These are phyloP conservation scores for Delichon dasypus DNA, from an alignment of 2,797 vertebrate species.

Conservation along the genomic window DNA sequence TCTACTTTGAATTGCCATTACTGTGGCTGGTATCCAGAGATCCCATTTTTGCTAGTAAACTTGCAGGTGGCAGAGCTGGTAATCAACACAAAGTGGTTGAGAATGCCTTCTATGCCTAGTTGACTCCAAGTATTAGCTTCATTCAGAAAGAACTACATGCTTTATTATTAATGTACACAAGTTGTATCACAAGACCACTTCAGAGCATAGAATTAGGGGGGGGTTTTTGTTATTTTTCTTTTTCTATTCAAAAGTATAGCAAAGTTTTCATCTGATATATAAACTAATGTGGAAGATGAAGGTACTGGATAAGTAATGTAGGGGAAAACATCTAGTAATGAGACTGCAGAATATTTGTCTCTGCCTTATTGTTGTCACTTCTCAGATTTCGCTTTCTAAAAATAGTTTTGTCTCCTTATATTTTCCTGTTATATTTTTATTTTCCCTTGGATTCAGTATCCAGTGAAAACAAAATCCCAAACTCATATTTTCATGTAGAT, in stretches of 20 bases:
- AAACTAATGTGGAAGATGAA: not conserved
- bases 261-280: not conserved
- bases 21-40: not conserved
- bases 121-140: not conserved
- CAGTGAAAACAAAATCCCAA: not conserved
- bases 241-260: not conserved
- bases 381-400: not conserved
- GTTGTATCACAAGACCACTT: not conserved
- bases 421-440: not conserved
- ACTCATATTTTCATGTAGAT: not conserved
- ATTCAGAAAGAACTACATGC: not conserved
- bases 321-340: not conserved
- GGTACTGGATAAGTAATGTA: not conserved
- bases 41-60: not conserved
- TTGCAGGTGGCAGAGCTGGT: not conserved
- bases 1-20: not conserved
- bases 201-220: not conserved
- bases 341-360: not conserved
- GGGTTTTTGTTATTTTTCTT: not conserved
- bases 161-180: not conserved
- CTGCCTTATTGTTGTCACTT: not conserved
- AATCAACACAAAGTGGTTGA: not conserved
- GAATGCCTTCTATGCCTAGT: not conserved
- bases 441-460: not conserved
- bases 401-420: not conserved